Evolutionary conservation across 2,113 vertebrate species (phyloP).

Genomic region (Regulus satrapa): DNA sequence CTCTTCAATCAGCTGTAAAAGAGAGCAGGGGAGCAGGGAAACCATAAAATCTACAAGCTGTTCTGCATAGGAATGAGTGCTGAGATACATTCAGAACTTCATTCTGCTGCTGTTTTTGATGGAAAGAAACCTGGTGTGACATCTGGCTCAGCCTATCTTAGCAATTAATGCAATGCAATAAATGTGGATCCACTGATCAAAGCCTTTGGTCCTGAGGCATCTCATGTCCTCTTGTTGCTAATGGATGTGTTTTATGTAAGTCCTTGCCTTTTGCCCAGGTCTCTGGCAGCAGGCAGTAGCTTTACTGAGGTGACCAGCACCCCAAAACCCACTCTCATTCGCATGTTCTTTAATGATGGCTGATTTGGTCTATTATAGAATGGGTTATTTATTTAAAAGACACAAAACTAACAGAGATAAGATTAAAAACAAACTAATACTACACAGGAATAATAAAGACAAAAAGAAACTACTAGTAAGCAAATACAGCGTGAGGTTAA

Average conservation of each 20-base stretch:
- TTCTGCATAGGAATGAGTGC: neutral
- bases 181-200: conserved; percentile 3
- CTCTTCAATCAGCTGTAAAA: neutral
- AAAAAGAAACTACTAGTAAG: neutral
- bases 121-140: neutral
- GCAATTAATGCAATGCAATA: neutral
- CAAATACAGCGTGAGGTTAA: neutral
- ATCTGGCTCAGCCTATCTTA: neutral
- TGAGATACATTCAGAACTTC: neutral
- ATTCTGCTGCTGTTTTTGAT: neutral
- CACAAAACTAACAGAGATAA: neutral
- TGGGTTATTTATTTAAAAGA: no score
- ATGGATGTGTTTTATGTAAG: neutral
- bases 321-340: neutral
- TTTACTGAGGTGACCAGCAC: neutral
- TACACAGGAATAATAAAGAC: neutral
- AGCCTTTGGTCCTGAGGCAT: neutral
- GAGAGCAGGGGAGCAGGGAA: neutral
- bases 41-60: neutral
- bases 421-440: neutral
- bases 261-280: neutral
- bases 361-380: neutral
- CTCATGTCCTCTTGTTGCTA: neutral
- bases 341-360: neutral
- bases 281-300: neutral